Conservation (phyloP, 2,888 invertebrate genomes). For the Temnothorax rugatulus region DNA sequence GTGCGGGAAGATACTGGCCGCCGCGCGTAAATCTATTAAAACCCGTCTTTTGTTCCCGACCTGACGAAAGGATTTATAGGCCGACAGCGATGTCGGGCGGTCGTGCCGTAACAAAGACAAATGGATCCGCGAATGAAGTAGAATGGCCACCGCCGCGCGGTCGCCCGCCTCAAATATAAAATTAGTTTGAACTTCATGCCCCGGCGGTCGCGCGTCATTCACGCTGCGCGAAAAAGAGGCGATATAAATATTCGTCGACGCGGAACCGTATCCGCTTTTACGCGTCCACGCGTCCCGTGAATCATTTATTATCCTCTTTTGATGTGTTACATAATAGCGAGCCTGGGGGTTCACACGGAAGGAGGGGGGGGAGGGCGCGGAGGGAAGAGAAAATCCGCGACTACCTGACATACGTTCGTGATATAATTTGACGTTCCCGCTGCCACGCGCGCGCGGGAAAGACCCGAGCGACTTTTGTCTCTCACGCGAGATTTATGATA, state of each 20-base stretch:
- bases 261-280: slow-evolving; percentile 31
- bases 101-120: slow-evolving; percentile 53
- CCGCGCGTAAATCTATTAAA: slow-evolving; percentile 52
- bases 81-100: slow-evolving; percentile 42
- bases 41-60: slow-evolving; percentile 49
- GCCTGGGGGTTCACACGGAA: no score
- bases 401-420: slow-evolving; percentile 38
- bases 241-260: slow-evolving; percentile 41
- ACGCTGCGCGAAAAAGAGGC: background rate
- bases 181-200: slow-evolving; percentile 44
- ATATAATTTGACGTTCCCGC: slow-evolving; percentile 38
- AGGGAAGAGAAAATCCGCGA: background rate
- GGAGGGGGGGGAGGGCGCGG: background rate
- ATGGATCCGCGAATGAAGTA: slow-evolving; percentile 53
- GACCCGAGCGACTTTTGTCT: slow-evolving; percentile 43
- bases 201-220: slow-evolving; percentile 9
- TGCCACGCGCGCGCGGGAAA: background rate
- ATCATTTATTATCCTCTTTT: slow-evolving; percentile 51
- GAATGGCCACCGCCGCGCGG: slow-evolving; percentile 19
- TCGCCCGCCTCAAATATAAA: slow-evolving; percentile 43
- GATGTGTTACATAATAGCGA: slow-evolving; percentile 41
- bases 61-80: slow-evolving; percentile 56
- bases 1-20: slow-evolving; percentile 30
- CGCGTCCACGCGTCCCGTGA: slow-evolving; percentile 25
- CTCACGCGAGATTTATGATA: slow-evolving; percentile 45